Evolutionary conservation across 2,888 invertebrate genomes (phyloP).

Genomic region (Acleris cristana): DNA sequence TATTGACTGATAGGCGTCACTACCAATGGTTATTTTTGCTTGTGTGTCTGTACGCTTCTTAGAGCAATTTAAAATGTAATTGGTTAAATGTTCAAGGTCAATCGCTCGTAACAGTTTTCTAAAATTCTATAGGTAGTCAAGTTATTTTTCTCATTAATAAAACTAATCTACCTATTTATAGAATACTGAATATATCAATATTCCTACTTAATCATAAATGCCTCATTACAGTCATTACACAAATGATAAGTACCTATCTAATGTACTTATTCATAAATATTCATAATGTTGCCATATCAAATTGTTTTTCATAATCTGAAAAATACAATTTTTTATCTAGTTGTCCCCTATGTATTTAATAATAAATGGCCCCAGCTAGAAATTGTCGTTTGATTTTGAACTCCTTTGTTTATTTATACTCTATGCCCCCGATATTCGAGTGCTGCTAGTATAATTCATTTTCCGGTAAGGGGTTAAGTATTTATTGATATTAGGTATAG

Average conservation of each 20-base stretch:
- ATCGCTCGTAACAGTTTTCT: slow-evolving; percentile 54
- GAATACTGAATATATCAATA: slow-evolving; percentile 23
- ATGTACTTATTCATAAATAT: slow-evolving; percentile 48
- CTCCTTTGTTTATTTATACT: background rate
- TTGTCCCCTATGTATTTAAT: slow-evolving; percentile 73
- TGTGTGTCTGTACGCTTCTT: too few species aligned
- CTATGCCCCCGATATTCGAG: too few species aligned
- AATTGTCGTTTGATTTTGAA: slow-evolving; percentile 50
- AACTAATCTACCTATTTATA: slow-evolving; percentile 48
- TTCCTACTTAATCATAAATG: slow-evolving; percentile 52
- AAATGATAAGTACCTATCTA: slow-evolving; percentile 50
- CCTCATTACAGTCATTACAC: slow-evolving; percentile 50
- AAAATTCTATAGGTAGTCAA: slow-evolving; percentile 49
- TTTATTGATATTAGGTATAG: too few species aligned
- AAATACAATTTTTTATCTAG: slow-evolving; percentile 75
- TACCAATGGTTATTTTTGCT: too few species aligned
- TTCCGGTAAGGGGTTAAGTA: background rate
- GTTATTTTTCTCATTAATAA: slow-evolving; percentile 55
- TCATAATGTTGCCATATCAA: slow-evolving; percentile 77
- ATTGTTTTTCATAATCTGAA: slow-evolving; percentile 77
- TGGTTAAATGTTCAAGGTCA: slow-evolving; percentile 43
- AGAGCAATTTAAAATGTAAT: slow-evolving; percentile 35
- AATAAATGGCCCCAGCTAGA: slow-evolving; percentile 74
- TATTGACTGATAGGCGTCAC: slow-evolving; percentile 3
- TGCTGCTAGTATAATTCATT: too few species aligned